These are phyloP conservation scores for Bimastos eiseni DNA, from an alignment of 2,888 invertebrate species.

Conservation along the genomic window DNA sequence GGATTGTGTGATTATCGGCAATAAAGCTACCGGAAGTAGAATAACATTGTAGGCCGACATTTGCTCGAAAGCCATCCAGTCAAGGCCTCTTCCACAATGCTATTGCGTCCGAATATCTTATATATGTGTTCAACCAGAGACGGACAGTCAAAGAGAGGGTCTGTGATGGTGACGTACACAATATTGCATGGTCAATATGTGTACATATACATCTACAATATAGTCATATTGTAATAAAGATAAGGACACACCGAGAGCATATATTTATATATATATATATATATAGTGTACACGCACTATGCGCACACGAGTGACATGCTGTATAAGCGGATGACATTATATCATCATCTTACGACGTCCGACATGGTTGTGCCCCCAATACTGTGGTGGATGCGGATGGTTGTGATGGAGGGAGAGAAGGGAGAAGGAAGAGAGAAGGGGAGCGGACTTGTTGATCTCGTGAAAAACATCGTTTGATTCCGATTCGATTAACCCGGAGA, in stretches of 20 bases:
- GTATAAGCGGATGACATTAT: too few species aligned
- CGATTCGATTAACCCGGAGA: conserved; percentile 13
- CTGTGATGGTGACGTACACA: background rate
- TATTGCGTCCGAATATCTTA: background rate
- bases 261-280: too few species aligned
- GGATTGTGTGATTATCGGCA: background rate
- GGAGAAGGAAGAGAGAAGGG: background rate
- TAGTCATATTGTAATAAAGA: too few species aligned
- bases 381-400: background rate
- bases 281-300: too few species aligned
- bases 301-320: too few species aligned
- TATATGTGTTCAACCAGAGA: background rate
- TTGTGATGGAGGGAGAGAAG: background rate
- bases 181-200: background rate
- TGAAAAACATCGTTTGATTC: conserved; percentile 21
- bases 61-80: too few species aligned
- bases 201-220: background rate
- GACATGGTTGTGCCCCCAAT: background rate
- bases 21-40: too few species aligned
- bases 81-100: background rate
- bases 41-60: too few species aligned
- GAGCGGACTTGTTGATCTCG: conserved; percentile 20
- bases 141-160: background rate
- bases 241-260: too few species aligned
- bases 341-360: background rate